Evolutionary conservation across 2,797 vertebrate species (phyloP), one percentile per base, ranked within the genome.

Genomic region (Apogon hyalosoma): DNA sequence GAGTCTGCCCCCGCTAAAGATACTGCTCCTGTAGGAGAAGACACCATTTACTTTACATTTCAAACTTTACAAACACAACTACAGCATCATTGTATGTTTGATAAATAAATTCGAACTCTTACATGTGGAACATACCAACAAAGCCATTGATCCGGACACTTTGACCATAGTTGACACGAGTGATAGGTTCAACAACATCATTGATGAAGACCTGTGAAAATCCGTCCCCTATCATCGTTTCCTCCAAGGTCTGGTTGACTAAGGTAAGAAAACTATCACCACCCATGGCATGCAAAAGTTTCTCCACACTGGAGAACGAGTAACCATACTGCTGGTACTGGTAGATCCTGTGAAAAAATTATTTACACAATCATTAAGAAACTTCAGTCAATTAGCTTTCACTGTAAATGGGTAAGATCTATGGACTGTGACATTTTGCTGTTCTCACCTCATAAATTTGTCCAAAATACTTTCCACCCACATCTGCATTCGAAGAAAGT

Each of bases 401-500:
- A 6, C 11, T 9, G 7, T 36, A 13, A 33, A 52, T 14, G 0
- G 41, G 12, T 36, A 7, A 38, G 10, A 31, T 15, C 42, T 10
- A 45, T 54, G 13, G 33, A 58, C n/a, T 9, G 28, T 10, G 24
- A 11, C 11, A 40, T 41, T 36, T 40, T 12, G n/a, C 41, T 24
- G 15, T 42, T 7, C 77, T 91, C 85, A 98, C 98, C 97, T 95
- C 97, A 99, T 99, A 57, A 99, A 98, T 75, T 96, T 99, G 87
- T 98, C 97, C 69, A 98, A 56, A 59, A 97, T 0, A 33, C 93
- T 90, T 78, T 99, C 97, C 79, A 98, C 95, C 97, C 97, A 99
- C 93, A 97, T 96, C 77, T 94, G 93, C 95, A 97, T 95, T 10
- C 96, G 94, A 4, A 98, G 74, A 19, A 95, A 89, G 71, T 94